Evolutionary conservation across 2,113 vertebrate genomes (phyloP).

Genomic region (Gasterosteus nipponicus): DNA sequence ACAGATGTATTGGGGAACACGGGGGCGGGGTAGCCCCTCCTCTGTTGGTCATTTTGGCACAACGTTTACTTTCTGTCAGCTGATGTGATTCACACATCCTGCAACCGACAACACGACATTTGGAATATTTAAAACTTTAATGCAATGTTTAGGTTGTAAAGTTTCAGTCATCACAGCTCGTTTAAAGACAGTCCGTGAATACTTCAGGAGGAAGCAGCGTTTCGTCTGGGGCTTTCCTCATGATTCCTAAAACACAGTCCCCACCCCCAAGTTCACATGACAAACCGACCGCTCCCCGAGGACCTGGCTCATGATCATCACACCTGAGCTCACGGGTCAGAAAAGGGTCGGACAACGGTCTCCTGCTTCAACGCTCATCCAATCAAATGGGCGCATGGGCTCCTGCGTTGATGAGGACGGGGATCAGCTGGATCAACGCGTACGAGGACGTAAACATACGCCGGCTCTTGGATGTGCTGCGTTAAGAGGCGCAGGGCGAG

Average conservation of each 20-base stretch:
- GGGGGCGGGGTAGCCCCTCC: no score
- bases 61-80: background rate
- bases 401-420: background rate
- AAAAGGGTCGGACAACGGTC: background rate
- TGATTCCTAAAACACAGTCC: background rate
- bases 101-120: no score
- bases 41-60: background rate
- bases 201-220: no score
- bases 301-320: background rate
- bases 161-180: no score
- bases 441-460: constrained; percentile 31
- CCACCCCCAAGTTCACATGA: background rate
- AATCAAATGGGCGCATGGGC: background rate
- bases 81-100: no score
- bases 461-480: constrained; percentile 46
- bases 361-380: background rate
- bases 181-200: no score
- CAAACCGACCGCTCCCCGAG: background rate
- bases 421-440: constrained; percentile 41
- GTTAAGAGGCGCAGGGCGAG: constrained; percentile 46
- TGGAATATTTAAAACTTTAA: no score
- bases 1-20: no score
- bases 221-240: background rate
- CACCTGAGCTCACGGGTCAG: constrained; percentile 1
- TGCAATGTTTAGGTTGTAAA: no score